phyloP scores from a whole-genome alignment of 2,888 invertebrate genomes.

The Nephrotoma flavescens region DNA sequence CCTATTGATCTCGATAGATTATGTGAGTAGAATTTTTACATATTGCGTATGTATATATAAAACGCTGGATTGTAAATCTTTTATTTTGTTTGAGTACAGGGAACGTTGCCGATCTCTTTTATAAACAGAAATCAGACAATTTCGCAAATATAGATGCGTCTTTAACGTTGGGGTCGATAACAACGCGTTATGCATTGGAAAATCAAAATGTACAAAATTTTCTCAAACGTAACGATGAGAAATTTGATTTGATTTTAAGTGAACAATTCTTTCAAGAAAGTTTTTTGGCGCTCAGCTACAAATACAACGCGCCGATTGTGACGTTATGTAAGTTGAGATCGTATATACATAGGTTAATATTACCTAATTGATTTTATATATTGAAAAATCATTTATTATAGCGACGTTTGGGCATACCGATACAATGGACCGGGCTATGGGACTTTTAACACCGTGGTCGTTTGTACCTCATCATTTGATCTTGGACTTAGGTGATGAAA shows the following conservation, averaged over 20 bases:
- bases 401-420: slow-evolving; percentile 32
- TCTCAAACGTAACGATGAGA: slow-evolving; percentile 25
- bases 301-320: slow-evolving; percentile 30
- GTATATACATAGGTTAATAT: no score
- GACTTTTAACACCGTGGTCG: slow-evolving; percentile 27
- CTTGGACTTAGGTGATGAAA: slow-evolving; percentile 26
- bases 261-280: slow-evolving; percentile 34
- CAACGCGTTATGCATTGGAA: slow-evolving; percentile 24
- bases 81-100: neutral
- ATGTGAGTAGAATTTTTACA: slow-evolving; percentile 20
- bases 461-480: slow-evolving; percentile 26
- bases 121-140: neutral
- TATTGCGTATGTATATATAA: no score
- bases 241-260: slow-evolving; percentile 31
- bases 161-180: slow-evolving; percentile 14
- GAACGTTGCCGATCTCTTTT: neutral
- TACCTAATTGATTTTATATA: no score
- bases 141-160: neutral
- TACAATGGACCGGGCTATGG: slow-evolving; percentile 31
- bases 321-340: slow-evolving; percentile 16
- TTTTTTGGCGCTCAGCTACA: slow-evolving; percentile 30
- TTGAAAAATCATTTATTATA: neutral
- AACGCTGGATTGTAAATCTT: no score
- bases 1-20: slow-evolving; percentile 25
- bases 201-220: slow-evolving; percentile 21